These are phyloP conservation scores for Acanthosepion pharaonis DNA, from an alignment of 2,888 invertebrate species.

Conservation along the genomic window DNA sequence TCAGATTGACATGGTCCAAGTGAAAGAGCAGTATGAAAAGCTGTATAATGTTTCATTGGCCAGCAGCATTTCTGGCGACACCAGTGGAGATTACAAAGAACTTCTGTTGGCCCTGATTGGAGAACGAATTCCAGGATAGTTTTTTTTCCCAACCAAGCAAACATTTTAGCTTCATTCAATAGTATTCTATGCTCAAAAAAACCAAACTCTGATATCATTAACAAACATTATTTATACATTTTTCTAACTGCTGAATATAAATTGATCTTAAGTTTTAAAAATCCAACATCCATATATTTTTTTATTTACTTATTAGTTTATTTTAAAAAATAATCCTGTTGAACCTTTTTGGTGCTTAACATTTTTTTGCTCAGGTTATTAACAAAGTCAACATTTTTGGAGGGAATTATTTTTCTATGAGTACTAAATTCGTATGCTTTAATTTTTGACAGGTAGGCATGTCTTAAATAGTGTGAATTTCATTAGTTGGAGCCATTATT, in stretches of 20 bases:
- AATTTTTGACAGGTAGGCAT: too few species aligned
- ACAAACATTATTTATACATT: background rate
- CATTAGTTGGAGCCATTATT: too few species aligned
- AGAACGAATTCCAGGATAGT: background rate
- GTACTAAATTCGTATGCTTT: too few species aligned
- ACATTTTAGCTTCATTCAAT: background rate
- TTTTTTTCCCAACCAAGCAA: background rate
- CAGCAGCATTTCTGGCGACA: background rate
- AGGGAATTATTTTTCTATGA: too few species aligned
- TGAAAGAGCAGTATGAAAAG: constrained; percentile 34
- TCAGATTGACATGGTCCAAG: constrained; percentile 40
- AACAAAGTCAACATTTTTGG: too few species aligned
- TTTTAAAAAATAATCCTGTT: too few species aligned
- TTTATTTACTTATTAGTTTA: background rate
- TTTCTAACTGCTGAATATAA: background rate
- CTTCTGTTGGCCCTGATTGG: constrained; percentile 35
- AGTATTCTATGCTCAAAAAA: background rate
- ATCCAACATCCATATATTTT: background rate
- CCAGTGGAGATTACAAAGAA: constrained; percentile 18
- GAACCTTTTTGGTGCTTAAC: too few species aligned
- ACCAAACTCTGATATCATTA: background rate
- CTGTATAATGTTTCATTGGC: constrained; percentile 34
- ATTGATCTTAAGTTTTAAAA: background rate
- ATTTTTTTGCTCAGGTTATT: too few species aligned
- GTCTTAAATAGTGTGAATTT: too few species aligned